Evolutionary conservation across 2,888 invertebrate genomes (phyloP).

Genomic region (Drosophila prostipennis): DNA sequence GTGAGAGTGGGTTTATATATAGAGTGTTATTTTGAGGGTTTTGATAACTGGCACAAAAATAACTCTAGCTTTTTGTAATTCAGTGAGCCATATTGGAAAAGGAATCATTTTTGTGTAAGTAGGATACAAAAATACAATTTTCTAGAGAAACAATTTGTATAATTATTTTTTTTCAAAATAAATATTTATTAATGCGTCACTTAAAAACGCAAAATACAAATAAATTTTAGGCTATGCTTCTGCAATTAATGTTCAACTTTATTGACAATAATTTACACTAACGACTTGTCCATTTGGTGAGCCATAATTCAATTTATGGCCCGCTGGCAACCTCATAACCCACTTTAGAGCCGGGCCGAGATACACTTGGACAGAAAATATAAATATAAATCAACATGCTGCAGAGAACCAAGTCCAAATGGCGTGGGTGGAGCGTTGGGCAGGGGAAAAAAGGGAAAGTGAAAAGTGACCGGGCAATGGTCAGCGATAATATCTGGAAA

Average conservation of each 20-base stretch:
- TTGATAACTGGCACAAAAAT: not conserved
- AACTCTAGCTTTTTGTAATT: not conserved
- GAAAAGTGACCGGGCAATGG: constrained; percentile 21
- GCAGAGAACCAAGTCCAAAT: constrained; percentile 2
- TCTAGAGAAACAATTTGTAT: not conserved
- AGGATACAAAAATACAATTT: not conserved
- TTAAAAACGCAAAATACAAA: not conserved
- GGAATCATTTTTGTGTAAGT: too few species aligned
- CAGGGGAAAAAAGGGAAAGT: not conserved
- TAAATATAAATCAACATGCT: constrained; percentile 52
- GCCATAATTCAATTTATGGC: constrained; percentile 55
- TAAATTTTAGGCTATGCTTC: constrained; percentile 1
- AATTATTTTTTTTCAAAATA: not conserved
- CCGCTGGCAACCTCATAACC: constrained; percentile 49
- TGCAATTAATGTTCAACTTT: constrained; percentile 29
- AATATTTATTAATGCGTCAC: too few species aligned
- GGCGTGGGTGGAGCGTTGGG: constrained; percentile 5
- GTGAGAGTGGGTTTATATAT: not conserved
- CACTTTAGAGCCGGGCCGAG: constrained; percentile 41
- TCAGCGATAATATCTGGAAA: constrained; percentile 39
- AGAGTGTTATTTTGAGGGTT: not conserved
- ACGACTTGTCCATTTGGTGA: constrained; percentile 35
- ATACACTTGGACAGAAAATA: constrained; percentile 42
- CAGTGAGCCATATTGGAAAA: too few species aligned
- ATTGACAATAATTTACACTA: constrained; percentile 43